These are phyloP conservation scores for Graptemys geographica DNA, from an alignment of 2,797 vertebrate species.

Conservation along the genomic window DNA sequence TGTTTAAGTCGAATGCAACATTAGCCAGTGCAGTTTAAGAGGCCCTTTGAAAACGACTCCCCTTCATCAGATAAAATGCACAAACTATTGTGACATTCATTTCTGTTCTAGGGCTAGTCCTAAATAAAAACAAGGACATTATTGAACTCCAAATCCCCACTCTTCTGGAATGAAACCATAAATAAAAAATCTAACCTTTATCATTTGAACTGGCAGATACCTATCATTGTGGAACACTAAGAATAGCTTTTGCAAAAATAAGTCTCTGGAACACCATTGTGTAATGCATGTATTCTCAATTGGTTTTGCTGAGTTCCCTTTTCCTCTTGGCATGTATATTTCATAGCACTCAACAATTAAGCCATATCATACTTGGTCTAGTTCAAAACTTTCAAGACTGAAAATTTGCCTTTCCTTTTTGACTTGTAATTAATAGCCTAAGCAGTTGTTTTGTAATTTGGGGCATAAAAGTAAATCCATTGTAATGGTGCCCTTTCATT, in stretches of 20 bases:
- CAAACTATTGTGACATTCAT: not conserved
- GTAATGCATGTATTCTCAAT: not conserved
- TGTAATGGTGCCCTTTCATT: slow-evolving; percentile 29
- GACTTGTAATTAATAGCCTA: slow-evolving; percentile 3
- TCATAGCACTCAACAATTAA: slow-evolving; percentile 35
- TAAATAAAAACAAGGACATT: not conserved
- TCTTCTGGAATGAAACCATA: slow-evolving; percentile 13
- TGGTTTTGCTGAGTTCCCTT: slow-evolving; percentile 13
- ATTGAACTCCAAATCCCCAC: not conserved
- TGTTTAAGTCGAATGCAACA: not conserved
- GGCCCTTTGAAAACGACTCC: not conserved
- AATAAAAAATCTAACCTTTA: slow-evolving; percentile 2
- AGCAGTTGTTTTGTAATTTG: not conserved
- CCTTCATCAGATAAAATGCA: not conserved
- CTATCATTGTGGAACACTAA: slow-evolving; percentile 18
- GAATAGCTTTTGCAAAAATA: not conserved
- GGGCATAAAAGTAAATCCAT: slow-evolving; percentile 5
- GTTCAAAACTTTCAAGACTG: slow-evolving; percentile 15
- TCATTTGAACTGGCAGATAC: not conserved
- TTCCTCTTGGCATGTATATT: not conserved
- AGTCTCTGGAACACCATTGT: not conserved
- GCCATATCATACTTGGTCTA: not conserved
- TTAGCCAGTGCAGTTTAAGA: not conserved
- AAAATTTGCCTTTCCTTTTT: slow-evolving; percentile 48
- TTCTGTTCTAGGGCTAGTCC: not conserved